A percentile compares a stretch with the other conserved stretches of the same genome.
These are phyloP conservation scores for Thomomys bottae DNA, from an alignment of 2,113 vertebrate species.

Conservation along the genomic window DNA sequence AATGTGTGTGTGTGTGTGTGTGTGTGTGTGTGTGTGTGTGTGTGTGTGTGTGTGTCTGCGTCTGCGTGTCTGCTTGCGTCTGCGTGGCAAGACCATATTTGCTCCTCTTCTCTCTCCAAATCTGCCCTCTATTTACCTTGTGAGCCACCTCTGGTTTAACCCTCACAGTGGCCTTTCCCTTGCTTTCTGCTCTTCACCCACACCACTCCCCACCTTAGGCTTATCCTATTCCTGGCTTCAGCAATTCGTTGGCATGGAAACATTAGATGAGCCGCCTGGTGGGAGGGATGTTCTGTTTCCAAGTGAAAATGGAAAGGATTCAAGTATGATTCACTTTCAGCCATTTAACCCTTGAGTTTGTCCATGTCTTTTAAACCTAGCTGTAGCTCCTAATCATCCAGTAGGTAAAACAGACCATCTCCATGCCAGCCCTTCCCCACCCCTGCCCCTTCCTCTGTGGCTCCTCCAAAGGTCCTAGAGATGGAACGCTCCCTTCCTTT, in stretches of 20 bases:
- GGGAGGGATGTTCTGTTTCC: slow-evolving; percentile 72
- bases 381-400: neutral
- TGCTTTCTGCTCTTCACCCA: neutral
- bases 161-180: neutral
- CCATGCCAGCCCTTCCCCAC: neutral
- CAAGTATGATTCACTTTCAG: slow-evolving; percentile 67
- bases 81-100: neutral
- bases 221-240: slow-evolving; percentile 54
- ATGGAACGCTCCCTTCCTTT: neutral
- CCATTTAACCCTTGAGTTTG: slow-evolving; percentile 65
- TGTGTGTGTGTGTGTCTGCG: neutral
- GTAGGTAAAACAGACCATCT: neutral
- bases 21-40: neutral
- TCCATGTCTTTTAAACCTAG: neutral
- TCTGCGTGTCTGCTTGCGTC: neutral
- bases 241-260: slow-evolving; percentile 78
- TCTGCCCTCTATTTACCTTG: neutral
- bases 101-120: neutral
- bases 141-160: neutral
- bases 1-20: neutral
- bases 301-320: slow-evolving; percentile 75
- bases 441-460: neutral
- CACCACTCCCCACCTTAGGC: neutral
- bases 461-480: neutral
- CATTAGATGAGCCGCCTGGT: slow-evolving; percentile 62